Evolutionary conservation across 2,797 vertebrate species (phyloP).

Genomic region (Schizopygopsis pylzovi): DNA sequence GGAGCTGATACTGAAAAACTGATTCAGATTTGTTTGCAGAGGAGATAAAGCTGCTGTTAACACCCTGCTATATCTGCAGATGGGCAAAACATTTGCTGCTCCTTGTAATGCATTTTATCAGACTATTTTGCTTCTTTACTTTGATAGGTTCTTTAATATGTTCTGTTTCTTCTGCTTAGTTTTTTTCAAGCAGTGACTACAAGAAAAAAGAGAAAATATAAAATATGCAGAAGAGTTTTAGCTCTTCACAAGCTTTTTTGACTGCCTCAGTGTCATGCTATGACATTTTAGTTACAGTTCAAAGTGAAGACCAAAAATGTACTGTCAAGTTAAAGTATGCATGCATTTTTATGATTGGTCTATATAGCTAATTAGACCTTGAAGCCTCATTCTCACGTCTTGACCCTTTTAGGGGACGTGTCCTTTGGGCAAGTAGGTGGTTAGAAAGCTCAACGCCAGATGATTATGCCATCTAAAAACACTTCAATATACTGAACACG

Average conservation of each 20-base stretch:
- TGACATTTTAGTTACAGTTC: constrained; percentile 9
- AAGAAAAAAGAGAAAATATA: neutral
- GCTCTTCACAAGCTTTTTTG: constrained; percentile 10
- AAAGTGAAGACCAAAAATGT: neutral
- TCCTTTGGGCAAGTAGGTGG: constrained; percentile 8
- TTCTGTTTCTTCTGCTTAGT: neutral
- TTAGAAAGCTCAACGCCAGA: constrained; percentile 24
- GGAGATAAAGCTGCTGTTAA: constrained; percentile 2
- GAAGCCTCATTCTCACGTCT: neutral
- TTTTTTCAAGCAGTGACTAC: neutral
- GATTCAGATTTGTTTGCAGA: constrained; percentile 20
- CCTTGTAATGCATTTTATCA: neutral
- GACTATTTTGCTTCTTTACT: neutral
- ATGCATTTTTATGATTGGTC: constrained; percentile 21
- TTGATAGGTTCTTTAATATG: constrained; percentile 10
- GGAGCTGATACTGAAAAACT: neutral
- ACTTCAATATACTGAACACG: constrained; percentile 15
- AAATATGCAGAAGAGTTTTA: neutral
- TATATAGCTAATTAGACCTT: neutral
- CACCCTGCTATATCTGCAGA: constrained; percentile 8
- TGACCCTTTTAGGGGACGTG: constrained; percentile 9
- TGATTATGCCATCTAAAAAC: constrained; percentile 51
- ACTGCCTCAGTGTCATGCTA: constrained; percentile 2
- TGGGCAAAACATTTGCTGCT: constrained; percentile 11
- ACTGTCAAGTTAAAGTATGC: neutral